Base-by-base conservation (phyloP, 2,113 vertebrate species). In the Bubalus kerabau region DNA sequence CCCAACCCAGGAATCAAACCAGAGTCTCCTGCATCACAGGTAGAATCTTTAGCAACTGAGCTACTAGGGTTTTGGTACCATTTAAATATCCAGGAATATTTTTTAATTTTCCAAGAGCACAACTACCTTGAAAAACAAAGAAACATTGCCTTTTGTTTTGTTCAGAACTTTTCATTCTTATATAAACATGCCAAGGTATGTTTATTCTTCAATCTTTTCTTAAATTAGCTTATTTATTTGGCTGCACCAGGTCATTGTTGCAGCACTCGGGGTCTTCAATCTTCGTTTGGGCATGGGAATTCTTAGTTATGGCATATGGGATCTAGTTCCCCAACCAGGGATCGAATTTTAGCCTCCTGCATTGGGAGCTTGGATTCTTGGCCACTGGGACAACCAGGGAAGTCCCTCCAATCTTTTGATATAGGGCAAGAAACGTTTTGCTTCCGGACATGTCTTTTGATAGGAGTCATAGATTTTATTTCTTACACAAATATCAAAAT, bases 101-200 rank as follows among this genome's bases (percentile, higher is more conserved):
- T 64, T 85, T 36, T 19, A 62, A 83, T 94, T 97, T 97, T 89
- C 2, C 48, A 86, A 46, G 17, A 96, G 86, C 43, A 14, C 17
- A 97, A 80, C 8, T 80, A 52, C 14, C 30, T 91, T 92, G 7
- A 80, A 91, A 93, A 97, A 93, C 43, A 50, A 95, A 76, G 36
- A 8, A 26, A 89, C 54, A 15, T 59, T 62, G 11, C 24, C 52
- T 96, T 94, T 97, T 78, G 59, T 90, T 81, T 92, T 92, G 74
- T 86, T 95, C 85, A 95, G 62, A 96, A 84, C 10, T 95, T 97
- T 97, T 74, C 19, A 74, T 80, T 96, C 60, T 91, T 88, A 88
- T 32, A 62, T 50, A 95, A 95, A 92, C 32, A 54, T 62, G 87
- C n/a, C 74, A 54, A 93, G 28, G 19, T 46, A 57, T 86, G 80